phyloP scores from a whole-genome alignment of 2,888 invertebrate species.

The Ptychoptera contaminata region DNA sequence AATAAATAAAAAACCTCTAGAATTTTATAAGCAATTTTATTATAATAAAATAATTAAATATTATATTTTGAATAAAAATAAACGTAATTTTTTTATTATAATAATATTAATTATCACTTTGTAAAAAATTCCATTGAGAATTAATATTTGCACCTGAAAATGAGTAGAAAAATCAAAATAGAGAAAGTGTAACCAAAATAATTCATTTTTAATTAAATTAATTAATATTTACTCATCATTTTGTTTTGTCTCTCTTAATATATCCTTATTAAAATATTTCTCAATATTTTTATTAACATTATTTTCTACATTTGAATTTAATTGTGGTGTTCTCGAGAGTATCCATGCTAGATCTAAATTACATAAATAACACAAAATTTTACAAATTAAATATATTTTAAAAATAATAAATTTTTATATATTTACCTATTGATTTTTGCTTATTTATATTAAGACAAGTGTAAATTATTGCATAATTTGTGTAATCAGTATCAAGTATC shows the following conservation, averaged over 20 bases:
- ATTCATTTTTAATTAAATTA: no score
- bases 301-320: background rate
- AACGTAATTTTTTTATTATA: no score
- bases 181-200: no score
- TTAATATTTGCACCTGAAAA: no score
- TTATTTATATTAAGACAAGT: background rate
- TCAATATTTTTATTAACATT: background rate
- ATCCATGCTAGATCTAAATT: constrained; percentile 3
- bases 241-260: background rate
- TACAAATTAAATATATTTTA: background rate
- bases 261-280: background rate
- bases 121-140: no score
- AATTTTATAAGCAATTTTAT: no score
- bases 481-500: constrained; percentile 1
- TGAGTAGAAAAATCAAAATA: no score
- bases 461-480: constrained; percentile 1
- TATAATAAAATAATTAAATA: no score
- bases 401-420: background rate
- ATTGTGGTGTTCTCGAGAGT: background rate
- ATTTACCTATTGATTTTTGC: background rate
- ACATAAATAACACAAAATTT: background rate
- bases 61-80: no score
- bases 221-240: background rate
- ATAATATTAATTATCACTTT: no score
- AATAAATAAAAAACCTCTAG: no score